A percentile compares a stretch with the other conserved stretches of the same genome.
Evolutionary conservation across 2,797 vertebrate genomes (phyloP).

Genomic region (Acrossocheilus fasciatus): DNA sequence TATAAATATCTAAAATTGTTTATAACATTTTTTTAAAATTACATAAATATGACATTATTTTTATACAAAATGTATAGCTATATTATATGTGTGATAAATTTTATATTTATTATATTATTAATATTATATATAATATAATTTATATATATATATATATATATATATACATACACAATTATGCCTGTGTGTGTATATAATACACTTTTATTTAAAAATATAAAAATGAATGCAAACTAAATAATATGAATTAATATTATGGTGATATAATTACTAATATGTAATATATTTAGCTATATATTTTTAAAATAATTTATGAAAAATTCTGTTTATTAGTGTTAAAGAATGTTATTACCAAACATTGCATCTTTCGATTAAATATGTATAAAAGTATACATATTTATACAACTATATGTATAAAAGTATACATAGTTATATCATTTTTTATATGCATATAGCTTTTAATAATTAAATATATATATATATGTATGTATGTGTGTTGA

Average conservation of each 20-base stretch:
- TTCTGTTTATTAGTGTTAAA: not conserved
- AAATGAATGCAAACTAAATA: not conserved
- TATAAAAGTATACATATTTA: not conserved
- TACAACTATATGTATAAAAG: not conserved
- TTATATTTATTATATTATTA: too few relatives aligned
- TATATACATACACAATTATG: too few relatives aligned
- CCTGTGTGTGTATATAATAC: too few relatives aligned
- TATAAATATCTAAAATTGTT: not conserved
- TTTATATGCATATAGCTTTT: not conserved
- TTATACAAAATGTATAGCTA: too few relatives aligned
- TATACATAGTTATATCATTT: not conserved
- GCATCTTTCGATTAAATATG: not conserved
- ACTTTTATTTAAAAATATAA: too few relatives aligned
- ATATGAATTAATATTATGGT: not conserved
- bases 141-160: too few relatives aligned
- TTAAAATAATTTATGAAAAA: not conserved
- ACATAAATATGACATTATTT: too few relatives aligned
- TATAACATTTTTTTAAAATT: too few relatives aligned
- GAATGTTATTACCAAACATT: not conserved
- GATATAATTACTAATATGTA: not conserved
- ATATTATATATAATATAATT: too few relatives aligned
- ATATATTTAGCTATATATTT: not conserved
- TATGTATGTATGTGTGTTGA: not conserved
- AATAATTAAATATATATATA: too few relatives aligned
- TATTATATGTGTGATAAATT: too few relatives aligned